Base-by-base conservation (phyloP, 2,888 invertebrate genomes). In the Thera obeliscata region DNA sequence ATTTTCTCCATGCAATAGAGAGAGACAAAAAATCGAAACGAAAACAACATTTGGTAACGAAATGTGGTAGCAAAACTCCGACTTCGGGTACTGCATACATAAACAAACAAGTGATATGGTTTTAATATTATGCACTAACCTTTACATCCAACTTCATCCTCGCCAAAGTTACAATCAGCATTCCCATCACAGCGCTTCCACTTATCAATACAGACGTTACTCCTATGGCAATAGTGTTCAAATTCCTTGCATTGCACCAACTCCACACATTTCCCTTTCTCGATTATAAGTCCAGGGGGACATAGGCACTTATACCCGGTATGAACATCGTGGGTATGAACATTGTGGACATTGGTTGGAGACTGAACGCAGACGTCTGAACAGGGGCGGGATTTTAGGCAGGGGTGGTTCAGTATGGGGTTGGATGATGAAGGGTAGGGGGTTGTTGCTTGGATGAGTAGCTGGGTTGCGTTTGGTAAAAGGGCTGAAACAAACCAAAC, bases 341-440 rank as follows among this genome's bases (percentile, higher is more conserved):
- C 56, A 52, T 61, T 64, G 69, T 38, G 41, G 43, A 56, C 56
- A 9, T 8, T 52, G 33, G 9, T 8, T 83, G 52, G 84, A 63
- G 3, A 73, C 81, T 95, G 94, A 2, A 97, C 94, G 79, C 98
- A 98, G 8, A 97, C 86, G 81, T 97, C 96, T 2, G 96, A 95
- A 78, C 98, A 98, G 0, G 95, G 95, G 50, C 95, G 95, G 70
- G 95, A 95, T 43, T 89, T 88, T 41, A 91, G 90, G 77, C 97
- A 97, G 0, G 94, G 93, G 84, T 96, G 96, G 55, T 73, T 80
- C 3, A 76, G 62, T 1, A 86, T 70, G 0, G 84, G 80, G 61
- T 81, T 76, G 58, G 72, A 75, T 0, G 73, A 49, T 5, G 79
- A 78, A 0, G 80, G 82, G 1, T 72, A 72, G 2, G 77, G 68